phyloP scores from a whole-genome alignment of 2,113 vertebrate genomes.

The Pontoporia blainvillei region DNA sequence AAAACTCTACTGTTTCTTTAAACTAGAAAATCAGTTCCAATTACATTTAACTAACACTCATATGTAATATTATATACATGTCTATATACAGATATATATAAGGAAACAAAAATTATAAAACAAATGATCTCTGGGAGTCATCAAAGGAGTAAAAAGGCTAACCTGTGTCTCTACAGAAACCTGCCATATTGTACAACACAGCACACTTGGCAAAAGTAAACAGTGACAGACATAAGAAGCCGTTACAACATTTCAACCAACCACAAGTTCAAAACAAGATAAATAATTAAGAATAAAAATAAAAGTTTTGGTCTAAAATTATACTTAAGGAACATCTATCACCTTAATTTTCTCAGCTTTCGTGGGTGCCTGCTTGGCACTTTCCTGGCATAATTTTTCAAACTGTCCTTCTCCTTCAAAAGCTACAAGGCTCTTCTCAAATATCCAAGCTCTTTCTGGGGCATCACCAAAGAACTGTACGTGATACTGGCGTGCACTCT shows the following conservation, averaged over 20 bases:
- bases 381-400: conserved; percentile 87
- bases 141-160: not conserved
- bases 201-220: not conserved
- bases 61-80: fast-evolving
- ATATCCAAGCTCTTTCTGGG: conserved; percentile 95
- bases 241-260: not conserved
- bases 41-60: not conserved
- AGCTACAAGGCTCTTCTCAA: conserved; percentile 93
- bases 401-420: conserved; percentile 93
- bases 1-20: not conserved
- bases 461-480: conserved; percentile 97
- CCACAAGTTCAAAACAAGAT: not conserved
- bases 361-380: conserved; percentile 85
- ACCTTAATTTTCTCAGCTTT: conserved; percentile 90
- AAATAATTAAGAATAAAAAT: not conserved
- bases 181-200: fast-evolving
- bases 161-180: not conserved
- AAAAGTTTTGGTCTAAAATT: not conserved
- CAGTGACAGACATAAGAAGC: not conserved
- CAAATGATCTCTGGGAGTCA: not conserved
- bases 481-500: conserved; percentile 90
- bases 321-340: conserved; percentile 29
- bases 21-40: not conserved
- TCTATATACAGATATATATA: not conserved
- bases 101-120: not conserved